Percentiles rank a stretch among this genome's conserved stretches.
phyloP scores from a whole-genome alignment of 2,888 invertebrate species.

The Chymomyza procnemis region DNA sequence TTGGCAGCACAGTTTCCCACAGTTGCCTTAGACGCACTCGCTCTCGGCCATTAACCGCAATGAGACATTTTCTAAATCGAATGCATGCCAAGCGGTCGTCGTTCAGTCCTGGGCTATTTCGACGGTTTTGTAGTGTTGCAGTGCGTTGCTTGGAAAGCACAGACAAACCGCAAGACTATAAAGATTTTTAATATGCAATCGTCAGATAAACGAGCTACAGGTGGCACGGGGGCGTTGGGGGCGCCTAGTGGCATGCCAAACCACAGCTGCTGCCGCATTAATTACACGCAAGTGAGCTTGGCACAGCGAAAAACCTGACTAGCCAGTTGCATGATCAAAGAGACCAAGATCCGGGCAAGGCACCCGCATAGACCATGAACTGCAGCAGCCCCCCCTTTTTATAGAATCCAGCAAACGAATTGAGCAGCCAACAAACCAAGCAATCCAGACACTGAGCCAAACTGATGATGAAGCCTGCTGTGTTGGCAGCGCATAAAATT shows the following conservation, averaged over 20 bases:
- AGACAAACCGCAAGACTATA: slow-evolving; percentile 71
- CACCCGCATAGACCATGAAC: slow-evolving; percentile 55
- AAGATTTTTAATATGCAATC: slow-evolving; percentile 66
- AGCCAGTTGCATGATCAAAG: neutral
- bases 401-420: neutral
- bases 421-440: slow-evolving; percentile 17
- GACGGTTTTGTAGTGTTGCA: neutral
- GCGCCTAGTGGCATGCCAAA: slow-evolving; percentile 12
- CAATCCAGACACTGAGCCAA: slow-evolving; percentile 24
- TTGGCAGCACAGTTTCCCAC: slow-evolving; percentile 48
- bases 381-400: neutral
- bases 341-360: neutral
- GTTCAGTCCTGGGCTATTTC: neutral
- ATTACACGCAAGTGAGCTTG: slow-evolving; percentile 54
- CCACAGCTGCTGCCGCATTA: slow-evolving; percentile 71
- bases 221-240: slow-evolving; percentile 7
- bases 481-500: slow-evolving; percentile 57
- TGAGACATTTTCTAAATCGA: slow-evolving; percentile 67
- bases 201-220: slow-evolving; percentile 46
- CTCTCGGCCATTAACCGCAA: neutral
- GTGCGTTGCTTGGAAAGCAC: slow-evolving; percentile 20
- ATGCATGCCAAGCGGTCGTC: slow-evolving; percentile 56
- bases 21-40: slow-evolving; percentile 56
- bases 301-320: slow-evolving; percentile 30
- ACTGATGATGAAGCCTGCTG: slow-evolving; percentile 28